These are phyloP conservation scores for Carollia perspicillata DNA, from an alignment of 2,113 vertebrate genomes.

Conservation along the genomic window DNA sequence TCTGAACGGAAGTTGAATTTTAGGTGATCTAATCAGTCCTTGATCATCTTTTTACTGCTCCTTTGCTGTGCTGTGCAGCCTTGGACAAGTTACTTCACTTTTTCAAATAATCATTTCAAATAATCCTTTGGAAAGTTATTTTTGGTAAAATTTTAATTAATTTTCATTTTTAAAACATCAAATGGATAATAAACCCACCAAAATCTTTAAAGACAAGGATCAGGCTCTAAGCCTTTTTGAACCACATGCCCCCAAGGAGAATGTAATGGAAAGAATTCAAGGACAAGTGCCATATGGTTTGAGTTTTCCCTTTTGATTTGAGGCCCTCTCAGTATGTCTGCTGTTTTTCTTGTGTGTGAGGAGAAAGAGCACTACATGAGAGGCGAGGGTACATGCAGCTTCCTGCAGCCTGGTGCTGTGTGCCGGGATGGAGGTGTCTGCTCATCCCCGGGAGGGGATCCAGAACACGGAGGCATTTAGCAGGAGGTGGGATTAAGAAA, in stretches of 20 bases:
- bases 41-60: background rate
- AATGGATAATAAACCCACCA: background rate
- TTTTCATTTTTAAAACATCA: background rate
- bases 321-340: background rate
- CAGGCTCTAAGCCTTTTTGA: background rate
- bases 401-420: background rate
- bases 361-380: background rate
- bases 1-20: background rate
- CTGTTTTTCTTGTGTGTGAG: background rate
- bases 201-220: background rate
- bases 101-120: background rate
- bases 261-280: background rate
- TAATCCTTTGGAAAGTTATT: background rate
- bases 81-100: background rate
- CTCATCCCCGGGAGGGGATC: background rate
- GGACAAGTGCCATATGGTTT: background rate
- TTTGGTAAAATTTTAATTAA: background rate
- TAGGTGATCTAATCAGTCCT: background rate
- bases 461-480: background rate
- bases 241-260: background rate
- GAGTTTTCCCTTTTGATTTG: background rate
- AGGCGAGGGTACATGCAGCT: background rate
- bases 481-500: background rate
- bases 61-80: background rate
- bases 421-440: background rate